Evolutionary conservation across 2,113 vertebrate species (phyloP), one percentile per base, ranked within the genome.

Genomic region (Tor tambroides): DNA sequence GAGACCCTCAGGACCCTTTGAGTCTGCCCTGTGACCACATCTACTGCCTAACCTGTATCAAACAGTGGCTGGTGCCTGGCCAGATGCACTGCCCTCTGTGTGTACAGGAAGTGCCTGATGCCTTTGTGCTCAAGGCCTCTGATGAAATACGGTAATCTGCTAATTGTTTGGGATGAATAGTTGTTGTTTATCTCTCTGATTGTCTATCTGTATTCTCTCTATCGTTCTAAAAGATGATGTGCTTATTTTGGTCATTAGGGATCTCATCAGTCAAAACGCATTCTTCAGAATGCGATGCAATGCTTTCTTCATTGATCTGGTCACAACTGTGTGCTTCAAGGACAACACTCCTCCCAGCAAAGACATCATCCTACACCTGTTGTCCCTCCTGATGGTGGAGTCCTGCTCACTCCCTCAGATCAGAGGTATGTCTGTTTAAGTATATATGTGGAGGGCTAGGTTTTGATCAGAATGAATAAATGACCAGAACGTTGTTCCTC

Each of bases 241-340:
- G 63, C 11, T 2, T 2, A 74, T 77, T 3, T 83, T 87, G 2
- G 17, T 0, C 51, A 59, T 67, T 75, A 91, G 90, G 87, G 43
- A 35, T 86, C 90, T 61, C 4, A 95, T 98, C 54, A 83, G 81
- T 14, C 94, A 90, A 67, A 96, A 96, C 0, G 88, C 94, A 85
- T 87, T 63, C 74, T 96, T 99, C 94, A 94, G 97, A 76, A 96
- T 96, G 89, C 92, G 93, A 26, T 99, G 97, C 94, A 97, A 97
- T 14, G 93, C 94, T 2, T 99, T 99, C 95, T 99, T 99, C 87
- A 94, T 99, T 6, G 96, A 98, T 76, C 56, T 98, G 85, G 96
- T 99, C 80, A 96, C 98, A 11, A 95, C 93, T 85, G 88, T 98
- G 94, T 99, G 98, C 93, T 99, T 99, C 93, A 97, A 96, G 90